Conservation (phyloP, 2,797 vertebrate genomes). For the Caiman crocodilus region DNA sequence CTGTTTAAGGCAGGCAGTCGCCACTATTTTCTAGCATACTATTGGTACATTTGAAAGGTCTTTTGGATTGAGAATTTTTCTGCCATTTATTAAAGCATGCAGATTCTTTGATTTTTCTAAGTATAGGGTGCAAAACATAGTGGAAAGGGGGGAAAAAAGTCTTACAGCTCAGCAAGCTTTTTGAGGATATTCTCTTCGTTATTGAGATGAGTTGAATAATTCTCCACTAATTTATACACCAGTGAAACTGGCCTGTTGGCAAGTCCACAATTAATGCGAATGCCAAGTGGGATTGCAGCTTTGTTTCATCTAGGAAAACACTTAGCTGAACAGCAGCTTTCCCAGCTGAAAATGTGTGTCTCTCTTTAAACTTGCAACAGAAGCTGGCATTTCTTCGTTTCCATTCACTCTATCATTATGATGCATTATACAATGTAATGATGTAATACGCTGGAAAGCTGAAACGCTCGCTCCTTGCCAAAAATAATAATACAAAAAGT, state of each 20-base stretch:
- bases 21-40: conserved; percentile 1
- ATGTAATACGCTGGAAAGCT: conserved; percentile 85
- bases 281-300: conserved; percentile 84
- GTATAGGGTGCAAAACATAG: conserved; percentile 69
- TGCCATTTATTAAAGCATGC: conserved; percentile 28
- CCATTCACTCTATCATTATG: conserved; percentile 87
- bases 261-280: conserved; percentile 85
- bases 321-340: conserved; percentile 80
- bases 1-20: conserved; percentile 46
- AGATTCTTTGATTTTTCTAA: conserved; percentile 73
- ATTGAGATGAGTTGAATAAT: conserved; percentile 84
- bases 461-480: conserved; percentile 80
- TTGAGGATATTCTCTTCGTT: conserved; percentile 78
- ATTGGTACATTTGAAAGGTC: neutral
- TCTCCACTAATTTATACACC: conserved; percentile 83
- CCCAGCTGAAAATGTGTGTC: conserved; percentile 82
- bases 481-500: conserved; percentile 87
- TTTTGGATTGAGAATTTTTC: neutral
- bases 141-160: conserved; percentile 59
- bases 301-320: conserved; percentile 84
- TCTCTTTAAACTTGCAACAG: conserved; percentile 84
- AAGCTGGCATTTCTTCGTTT: conserved; percentile 82
- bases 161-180: conserved; percentile 71
- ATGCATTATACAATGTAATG: conserved; percentile 88
- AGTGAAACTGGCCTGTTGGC: conserved; percentile 81